Percentiles rank a stretch among this genome's conserved stretches.
phyloP scores from a whole-genome alignment of 1,140 invertebrate genomes.

The Solen grandis region DNA sequence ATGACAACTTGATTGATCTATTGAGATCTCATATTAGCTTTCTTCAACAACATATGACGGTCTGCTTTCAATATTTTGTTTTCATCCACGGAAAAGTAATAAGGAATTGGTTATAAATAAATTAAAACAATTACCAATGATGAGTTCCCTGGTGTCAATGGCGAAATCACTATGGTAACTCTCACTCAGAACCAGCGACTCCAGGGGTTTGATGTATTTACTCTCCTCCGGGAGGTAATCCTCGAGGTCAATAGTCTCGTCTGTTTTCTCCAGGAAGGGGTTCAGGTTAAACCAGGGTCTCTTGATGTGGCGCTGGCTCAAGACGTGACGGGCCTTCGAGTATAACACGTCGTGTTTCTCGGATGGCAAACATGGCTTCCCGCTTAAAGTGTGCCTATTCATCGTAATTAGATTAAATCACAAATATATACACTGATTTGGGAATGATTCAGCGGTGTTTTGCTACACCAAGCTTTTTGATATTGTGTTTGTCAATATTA shows the following conservation, averaged over 20 bases:
- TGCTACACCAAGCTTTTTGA: too few species aligned
- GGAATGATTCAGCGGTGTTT: too few species aligned
- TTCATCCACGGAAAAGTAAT: too few species aligned
- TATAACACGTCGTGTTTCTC: slow-evolving; percentile 45
- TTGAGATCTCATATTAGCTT: too few species aligned
- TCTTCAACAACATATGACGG: too few species aligned
- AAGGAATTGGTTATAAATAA: too few species aligned
- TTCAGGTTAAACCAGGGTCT: slow-evolving; percentile 49
- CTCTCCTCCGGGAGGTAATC: slow-evolving; percentile 35
- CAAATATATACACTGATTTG: too few species aligned
- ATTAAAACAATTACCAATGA: slow-evolving; percentile 34
- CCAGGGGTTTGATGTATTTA: slow-evolving; percentile 28
- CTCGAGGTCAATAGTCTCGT: slow-evolving; percentile 23
- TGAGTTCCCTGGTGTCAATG: slow-evolving; percentile 28
- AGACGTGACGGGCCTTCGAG: slow-evolving; percentile 35
- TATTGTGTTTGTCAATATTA: too few species aligned
- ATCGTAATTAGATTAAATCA: too few species aligned
- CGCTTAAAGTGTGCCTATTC: slow-evolving; percentile 18
- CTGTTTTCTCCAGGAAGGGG: slow-evolving; percentile 40
- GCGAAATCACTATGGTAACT: slow-evolving; percentile 21
- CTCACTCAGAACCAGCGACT: slow-evolving; percentile 42
- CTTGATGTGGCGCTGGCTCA: slow-evolving; percentile 42
- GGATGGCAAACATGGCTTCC: not conserved
- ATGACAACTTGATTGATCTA: too few species aligned
- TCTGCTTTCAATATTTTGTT: too few species aligned